Conservation (phyloP, 2,113 vertebrate genomes). For the Synodontis membranacea region DNA sequence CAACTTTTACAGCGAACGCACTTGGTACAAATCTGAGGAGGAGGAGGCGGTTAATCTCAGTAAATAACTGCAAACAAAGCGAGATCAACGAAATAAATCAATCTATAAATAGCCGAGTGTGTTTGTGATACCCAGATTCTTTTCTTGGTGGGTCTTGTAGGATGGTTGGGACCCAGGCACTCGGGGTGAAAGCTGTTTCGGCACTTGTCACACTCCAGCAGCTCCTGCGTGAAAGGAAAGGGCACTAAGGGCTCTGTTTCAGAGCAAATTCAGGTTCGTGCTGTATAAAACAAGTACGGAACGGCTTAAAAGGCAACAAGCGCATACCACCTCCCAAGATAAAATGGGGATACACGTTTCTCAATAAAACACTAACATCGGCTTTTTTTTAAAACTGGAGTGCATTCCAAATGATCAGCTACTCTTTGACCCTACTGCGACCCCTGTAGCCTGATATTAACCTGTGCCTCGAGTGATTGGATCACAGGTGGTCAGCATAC, state of each 20-base stretch:
- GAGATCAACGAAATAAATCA: not conserved
- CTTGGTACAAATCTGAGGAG: conserved; percentile 90
- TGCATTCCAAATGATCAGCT: not conserved
- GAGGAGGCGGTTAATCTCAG: conserved; percentile 46
- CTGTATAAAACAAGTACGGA: no score
- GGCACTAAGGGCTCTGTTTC: not conserved
- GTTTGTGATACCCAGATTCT: conserved; percentile 87
- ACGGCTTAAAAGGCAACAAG: no score
- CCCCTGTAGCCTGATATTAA: not conserved
- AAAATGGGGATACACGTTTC: not conserved
- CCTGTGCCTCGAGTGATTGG: not conserved
- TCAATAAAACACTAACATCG: not conserved
- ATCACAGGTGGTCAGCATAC: not conserved
- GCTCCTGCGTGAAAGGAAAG: conserved; percentile 70
- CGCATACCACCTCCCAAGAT: not conserved
- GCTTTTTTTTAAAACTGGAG: no score
- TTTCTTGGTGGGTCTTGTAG: conserved; percentile 96
- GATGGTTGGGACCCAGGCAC: conserved; percentile 99
- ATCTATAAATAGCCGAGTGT: not conserved
- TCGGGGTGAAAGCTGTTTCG: conserved; percentile 99
- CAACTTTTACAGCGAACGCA: conserved; percentile 97
- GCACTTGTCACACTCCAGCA: conserved; percentile 99
- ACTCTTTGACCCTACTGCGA: not conserved
- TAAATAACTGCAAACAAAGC: not conserved
- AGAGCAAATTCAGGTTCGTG: not conserved